Evolutionary conservation across 1,140 invertebrate species (phyloP), one percentile per base, ranked within the genome.

Genomic region (Fopius arisanus): DNA sequence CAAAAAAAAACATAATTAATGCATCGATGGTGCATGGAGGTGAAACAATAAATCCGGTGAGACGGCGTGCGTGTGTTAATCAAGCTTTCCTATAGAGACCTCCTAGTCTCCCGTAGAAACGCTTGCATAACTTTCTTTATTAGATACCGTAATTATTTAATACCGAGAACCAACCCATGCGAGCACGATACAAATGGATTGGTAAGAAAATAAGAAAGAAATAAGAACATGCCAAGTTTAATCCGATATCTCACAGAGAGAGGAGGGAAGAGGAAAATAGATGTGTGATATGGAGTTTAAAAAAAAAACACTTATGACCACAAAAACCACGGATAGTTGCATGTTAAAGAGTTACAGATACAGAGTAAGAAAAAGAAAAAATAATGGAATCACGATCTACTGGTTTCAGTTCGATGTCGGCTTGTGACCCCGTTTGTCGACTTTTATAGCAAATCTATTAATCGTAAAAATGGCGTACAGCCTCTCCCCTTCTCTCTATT

Each of bases 401-500:
- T 31, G 29, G 29, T 31, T 31, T 68, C 75, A 80, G 78, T 79
- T 83, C 77, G 75, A 81, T 84, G 83, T 81, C 78, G 77, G 82
- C 69, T 81, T 79, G 78, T 82, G 81, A 82, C 81, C 82, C 80
- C 80, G 79, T 83, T 82, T 79, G 77, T 26, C 29, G 14, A 62
- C n/a, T n/a, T n/a, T 37, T 5, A 2, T 10, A 10, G 33, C 33
- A 1, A 37, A 37, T 37, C 9, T 37, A 37, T 37, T 37, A 10
- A 7, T 37, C 33, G 33, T 37, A 37, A 37, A 37, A 37, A 37
- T 1, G 33, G 7, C 9, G 12, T 7, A 10, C 33, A 37, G 3
- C 3, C 29, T 31, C 29, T 31, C 29, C 7, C 29, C 7, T 7
- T 31, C 16, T 43, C 16, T 43, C 41, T 43, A 19, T 16, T 51